phyloP scores from a whole-genome alignment of 2,113 vertebrate genomes.

The Podiceps cristatus region DNA sequence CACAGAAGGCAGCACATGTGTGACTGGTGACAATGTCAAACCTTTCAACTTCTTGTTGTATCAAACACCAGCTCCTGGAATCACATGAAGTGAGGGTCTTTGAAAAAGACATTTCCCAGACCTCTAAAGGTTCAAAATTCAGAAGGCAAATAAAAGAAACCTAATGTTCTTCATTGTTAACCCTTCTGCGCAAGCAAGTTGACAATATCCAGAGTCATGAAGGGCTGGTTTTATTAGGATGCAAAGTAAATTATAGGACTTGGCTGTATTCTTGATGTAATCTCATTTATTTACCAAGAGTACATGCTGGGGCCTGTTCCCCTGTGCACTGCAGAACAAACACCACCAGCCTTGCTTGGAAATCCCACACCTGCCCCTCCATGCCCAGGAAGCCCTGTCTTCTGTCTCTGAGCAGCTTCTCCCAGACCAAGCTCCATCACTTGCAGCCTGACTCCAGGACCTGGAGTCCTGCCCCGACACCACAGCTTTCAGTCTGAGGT shows the following conservation, averaged over 20 bases:
- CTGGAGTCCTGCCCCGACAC: not conserved
- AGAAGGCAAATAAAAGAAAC: not conserved
- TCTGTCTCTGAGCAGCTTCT: not conserved
- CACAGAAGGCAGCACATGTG: not conserved
- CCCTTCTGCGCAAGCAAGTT: not conserved
- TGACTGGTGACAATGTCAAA: not conserved
- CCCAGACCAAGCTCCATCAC: not conserved
- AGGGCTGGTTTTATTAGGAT: not conserved
- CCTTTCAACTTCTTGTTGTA: not conserved
- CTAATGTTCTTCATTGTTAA: not conserved
- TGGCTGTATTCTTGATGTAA: conserved; percentile 25
- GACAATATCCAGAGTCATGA: not conserved
- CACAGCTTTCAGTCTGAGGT: not conserved
- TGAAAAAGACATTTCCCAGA: not conserved
- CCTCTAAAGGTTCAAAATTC: not conserved
- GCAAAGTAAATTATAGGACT: conserved; percentile 11
- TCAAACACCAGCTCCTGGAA: not conserved
- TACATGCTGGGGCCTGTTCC: not conserved
- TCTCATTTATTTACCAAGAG: conserved; percentile 33
- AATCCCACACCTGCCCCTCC: not conserved
- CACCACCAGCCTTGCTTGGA: not conserved
- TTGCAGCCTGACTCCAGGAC: not conserved
- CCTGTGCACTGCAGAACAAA: not conserved
- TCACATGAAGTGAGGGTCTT: not conserved
- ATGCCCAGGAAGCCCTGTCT: not conserved